Percentiles rank a stretch among this genome's conserved stretches.
phyloP scores from a whole-genome alignment of 2,113 vertebrate genomes.

The Pitta sordida region DNA sequence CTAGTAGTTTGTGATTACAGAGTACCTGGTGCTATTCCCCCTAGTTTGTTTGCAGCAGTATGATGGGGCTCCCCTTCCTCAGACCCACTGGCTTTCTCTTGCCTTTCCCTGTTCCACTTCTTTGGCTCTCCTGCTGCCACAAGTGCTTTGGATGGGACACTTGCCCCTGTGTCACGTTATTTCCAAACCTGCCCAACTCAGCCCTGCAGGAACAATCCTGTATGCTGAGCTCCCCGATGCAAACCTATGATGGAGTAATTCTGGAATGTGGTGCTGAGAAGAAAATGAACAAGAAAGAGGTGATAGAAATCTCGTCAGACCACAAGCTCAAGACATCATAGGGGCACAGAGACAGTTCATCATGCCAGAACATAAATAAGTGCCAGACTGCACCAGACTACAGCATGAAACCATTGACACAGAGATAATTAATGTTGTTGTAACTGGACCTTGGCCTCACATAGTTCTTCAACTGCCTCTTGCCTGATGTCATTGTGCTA shows the following conservation, averaged over 20 bases:
- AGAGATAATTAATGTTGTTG: conserved; percentile 35
- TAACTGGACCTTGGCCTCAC: conserved; percentile 47
- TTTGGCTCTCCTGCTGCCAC: background rate
- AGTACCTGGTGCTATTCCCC: background rate
- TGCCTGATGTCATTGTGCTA: background rate
- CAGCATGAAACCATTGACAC: conserved; percentile 5
- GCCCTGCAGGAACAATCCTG: background rate
- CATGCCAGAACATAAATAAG: background rate
- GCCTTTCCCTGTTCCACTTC: background rate
- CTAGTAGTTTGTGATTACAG: background rate
- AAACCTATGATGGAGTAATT: background rate
- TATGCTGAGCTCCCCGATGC: background rate
- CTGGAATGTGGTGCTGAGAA: background rate
- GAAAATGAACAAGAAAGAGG: background rate
- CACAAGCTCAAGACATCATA: background rate
- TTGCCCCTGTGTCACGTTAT: background rate
- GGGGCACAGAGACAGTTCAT: background rate
- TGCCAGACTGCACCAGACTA: background rate
- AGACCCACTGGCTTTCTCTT: background rate
- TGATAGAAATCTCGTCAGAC: conserved; percentile 37
- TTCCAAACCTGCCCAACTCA: background rate
- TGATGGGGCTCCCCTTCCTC: accelerated
- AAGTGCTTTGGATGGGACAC: accelerated
- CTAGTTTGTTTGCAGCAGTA: background rate
- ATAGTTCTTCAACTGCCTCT: background rate